A percentile compares a stretch with the other conserved stretches of the same genome.
phyloP scores from a whole-genome alignment of 2,113 vertebrate genomes.

The Leptocoma aspasia region DNA sequence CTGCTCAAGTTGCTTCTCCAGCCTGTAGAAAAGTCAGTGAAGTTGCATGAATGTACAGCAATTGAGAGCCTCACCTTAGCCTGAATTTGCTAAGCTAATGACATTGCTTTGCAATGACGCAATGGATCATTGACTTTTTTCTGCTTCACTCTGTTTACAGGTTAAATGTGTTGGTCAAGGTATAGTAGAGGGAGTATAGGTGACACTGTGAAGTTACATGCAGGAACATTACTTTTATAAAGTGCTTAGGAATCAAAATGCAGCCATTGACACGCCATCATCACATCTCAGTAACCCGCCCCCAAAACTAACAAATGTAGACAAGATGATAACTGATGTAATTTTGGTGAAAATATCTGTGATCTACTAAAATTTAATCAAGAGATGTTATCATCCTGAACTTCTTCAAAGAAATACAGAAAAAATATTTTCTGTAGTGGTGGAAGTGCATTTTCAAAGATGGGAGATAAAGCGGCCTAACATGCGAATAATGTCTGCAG shows the following conservation, averaged over 20 bases:
- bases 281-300: background rate
- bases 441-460: background rate
- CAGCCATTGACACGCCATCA: background rate
- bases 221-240: background rate
- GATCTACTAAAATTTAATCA: constrained; percentile 6
- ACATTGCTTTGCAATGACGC: background rate
- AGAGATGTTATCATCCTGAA: background rate
- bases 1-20: background rate
- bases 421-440: background rate
- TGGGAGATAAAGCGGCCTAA: background rate
- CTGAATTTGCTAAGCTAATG: background rate
- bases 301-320: constrained; percentile 47
- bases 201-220: background rate
- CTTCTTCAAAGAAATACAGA: background rate
- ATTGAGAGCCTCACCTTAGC: background rate
- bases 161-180: background rate
- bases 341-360: constrained; percentile 18
- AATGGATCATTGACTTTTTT: background rate
- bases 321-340: constrained; percentile 38
- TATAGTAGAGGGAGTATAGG: background rate
- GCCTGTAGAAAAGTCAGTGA: background rate
- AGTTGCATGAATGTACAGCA: background rate
- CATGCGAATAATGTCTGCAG: background rate
- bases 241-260: background rate
- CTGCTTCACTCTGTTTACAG: background rate